These are phyloP conservation scores for Biston betularia DNA, from an alignment of 2,888 invertebrate species.

Conservation along the genomic window DNA sequence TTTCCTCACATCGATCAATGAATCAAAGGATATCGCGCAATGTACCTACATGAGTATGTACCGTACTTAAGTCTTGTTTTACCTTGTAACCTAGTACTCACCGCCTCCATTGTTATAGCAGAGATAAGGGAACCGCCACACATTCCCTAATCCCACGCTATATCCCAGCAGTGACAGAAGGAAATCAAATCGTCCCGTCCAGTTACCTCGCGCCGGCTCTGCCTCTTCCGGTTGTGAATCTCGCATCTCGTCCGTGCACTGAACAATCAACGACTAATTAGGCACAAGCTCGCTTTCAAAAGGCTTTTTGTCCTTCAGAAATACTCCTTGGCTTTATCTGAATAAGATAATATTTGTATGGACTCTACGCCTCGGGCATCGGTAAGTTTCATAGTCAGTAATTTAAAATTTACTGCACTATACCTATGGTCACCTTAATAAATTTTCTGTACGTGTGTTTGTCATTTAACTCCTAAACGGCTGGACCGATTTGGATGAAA, in stretches of 20 bases:
- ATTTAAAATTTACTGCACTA: too few species aligned
- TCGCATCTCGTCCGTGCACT: conserved; percentile 63
- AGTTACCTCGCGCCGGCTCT: conserved; percentile 88
- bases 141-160: conserved; percentile 91
- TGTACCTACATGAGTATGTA: too few species aligned
- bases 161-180: conserved; percentile 90
- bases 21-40: too few species aligned
- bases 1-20: too few species aligned
- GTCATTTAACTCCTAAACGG: too few species aligned
- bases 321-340: background rate
- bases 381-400: too few species aligned
- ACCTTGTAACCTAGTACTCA: conserved; percentile 50
- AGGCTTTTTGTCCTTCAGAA: conserved; percentile 2
- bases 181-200: conserved; percentile 92
- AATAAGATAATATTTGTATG: background rate
- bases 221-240: conserved; percentile 54
- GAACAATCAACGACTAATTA: conserved; percentile 24
- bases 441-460: too few species aligned
- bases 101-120: conserved; percentile 92
- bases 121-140: conserved; percentile 91
- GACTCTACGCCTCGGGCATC: background rate
- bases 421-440: too few species aligned
- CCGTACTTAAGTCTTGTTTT: too few species aligned
- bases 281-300: background rate
- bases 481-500: too few species aligned